Base-by-base conservation (phyloP, 2,888 invertebrate genomes). In the Limnephilus marmoratus region DNA sequence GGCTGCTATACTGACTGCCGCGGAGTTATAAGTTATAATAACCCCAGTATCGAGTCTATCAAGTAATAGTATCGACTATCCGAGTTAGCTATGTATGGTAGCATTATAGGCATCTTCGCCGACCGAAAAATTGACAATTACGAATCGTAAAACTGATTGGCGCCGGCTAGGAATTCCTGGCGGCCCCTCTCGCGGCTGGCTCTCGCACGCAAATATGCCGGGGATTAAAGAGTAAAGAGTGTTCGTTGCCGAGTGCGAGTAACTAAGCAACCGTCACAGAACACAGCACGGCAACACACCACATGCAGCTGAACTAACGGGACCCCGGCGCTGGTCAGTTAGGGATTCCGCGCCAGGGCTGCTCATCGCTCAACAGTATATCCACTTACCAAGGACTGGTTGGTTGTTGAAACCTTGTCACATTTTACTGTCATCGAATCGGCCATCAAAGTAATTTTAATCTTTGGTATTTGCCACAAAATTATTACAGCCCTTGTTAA, bases 71-170 rank as follows among this genome's bases (percentile, higher is more conserved):
- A 53, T 18, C 53, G 18, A 53, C 53, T 18, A 53, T 53, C 81
- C 3, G 34, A 83, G 29, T 34, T 18, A 45, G 86, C 49, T 15
- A 29, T 29, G 13, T 68, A n/a, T 68, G 86, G 29, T 45, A 80
- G 31, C 37, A 68, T 68, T n/a, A 34, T 68, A 80, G 37, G 34
- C 53, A 80, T 37, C 80, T 88, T 29, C n/a, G 24, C 90, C 5
- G 82, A 83, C 83, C 85, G 85, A 83, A 85, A 83, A 90, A 92
- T 90, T 83, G 91, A 82, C 91, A 92, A 92, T 92, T 92, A 92
- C 90, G 31, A 92, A 92, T 92, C 91, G 92, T 92, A 92, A 91
- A 92, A 92, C 85, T 91, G 92, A 37, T 85, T 83, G 92, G 92
- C 92, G 92, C 92, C 92, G 87, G 37, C 85, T 90, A 37, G 90